Evolutionary conservation across 2,888 invertebrate genomes (phyloP).

Genomic region (Salpingus planirostris): DNA sequence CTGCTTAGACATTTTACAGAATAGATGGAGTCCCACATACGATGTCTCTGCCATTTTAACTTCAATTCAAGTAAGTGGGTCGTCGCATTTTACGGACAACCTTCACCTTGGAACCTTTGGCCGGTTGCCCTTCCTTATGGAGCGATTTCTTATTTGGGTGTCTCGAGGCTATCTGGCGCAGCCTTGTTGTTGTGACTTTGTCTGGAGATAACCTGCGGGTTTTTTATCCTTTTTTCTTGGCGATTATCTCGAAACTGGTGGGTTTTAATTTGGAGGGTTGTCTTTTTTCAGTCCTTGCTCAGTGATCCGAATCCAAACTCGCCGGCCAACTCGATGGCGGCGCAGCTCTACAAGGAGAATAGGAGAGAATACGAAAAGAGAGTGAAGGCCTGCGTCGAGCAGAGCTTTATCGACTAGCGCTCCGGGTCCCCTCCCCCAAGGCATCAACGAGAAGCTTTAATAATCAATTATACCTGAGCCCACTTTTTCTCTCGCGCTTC

Average conservation of each 20-base stretch:
- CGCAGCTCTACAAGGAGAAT: slow-evolving; percentile 98
- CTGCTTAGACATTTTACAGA: slow-evolving; percentile 98
- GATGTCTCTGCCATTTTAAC: slow-evolving; percentile 99
- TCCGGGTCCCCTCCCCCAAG: slow-evolving; percentile 2
- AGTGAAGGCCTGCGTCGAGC: slow-evolving; percentile 98
- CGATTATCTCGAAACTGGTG: background rate
- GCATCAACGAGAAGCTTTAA: no score
- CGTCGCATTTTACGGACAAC: no score
- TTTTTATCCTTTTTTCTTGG: slow-evolving; percentile 1
- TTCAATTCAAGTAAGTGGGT: slow-evolving; percentile 84
- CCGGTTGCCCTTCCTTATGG: no score
- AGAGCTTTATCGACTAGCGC: slow-evolving; percentile 91
- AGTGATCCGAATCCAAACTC: slow-evolving; percentile 99
- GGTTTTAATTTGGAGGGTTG: no score
- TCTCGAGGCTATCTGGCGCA: no score
- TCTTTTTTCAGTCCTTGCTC: slow-evolving; percentile 86
- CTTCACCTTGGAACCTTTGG: no score
- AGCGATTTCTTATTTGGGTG: no score
- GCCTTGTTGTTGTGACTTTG: no score
- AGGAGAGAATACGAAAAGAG: slow-evolving; percentile 98
- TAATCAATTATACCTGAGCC: slow-evolving; percentile 17
- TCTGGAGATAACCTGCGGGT: no score
- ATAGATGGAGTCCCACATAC: slow-evolving; percentile 99
- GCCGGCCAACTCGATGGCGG: slow-evolving; percentile 98
- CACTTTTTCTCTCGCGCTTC: slow-evolving; percentile 20